These are phyloP conservation scores for Embidobia sp. DNA, from an alignment of 2,888 invertebrate species.

Conservation along the genomic window DNA sequence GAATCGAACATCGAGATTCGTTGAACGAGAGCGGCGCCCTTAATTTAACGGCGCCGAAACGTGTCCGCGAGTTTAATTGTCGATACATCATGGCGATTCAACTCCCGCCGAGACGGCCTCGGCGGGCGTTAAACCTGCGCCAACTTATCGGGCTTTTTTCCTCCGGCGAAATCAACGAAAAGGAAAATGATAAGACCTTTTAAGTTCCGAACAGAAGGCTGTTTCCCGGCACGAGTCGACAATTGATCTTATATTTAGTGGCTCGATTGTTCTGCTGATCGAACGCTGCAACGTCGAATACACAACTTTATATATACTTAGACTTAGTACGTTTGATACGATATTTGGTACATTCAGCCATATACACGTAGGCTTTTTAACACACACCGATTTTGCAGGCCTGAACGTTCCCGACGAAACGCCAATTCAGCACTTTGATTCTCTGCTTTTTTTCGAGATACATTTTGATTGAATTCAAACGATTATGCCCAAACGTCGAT, in stretches of 20 bases:
- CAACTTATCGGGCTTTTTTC: not conserved
- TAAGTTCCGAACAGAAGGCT: not conserved
- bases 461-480: too few relatives aligned
- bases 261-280: slow-evolving; percentile 15
- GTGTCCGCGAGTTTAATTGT: not conserved
- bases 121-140: slow-evolving; percentile 17
- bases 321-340: too few relatives aligned
- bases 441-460: too few relatives aligned
- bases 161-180: slow-evolving; percentile 1
- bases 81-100: not conserved
- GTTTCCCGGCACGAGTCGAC: slow-evolving; percentile 6
- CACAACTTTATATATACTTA: too few relatives aligned
- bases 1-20: slow-evolving; percentile 49
- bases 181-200: too few relatives aligned
- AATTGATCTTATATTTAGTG: slow-evolving; percentile 21
- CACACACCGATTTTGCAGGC: too few relatives aligned
- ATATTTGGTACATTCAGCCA: too few relatives aligned
- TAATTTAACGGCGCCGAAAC: slow-evolving; percentile 38
- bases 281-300: not conserved
- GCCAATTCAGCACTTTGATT: slow-evolving; percentile 29
- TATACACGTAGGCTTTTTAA: too few relatives aligned
- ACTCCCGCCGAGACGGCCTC: too few relatives aligned
- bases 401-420: slow-evolving; percentile 1
- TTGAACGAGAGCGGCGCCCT: slow-evolving; percentile 36
- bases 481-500: too few relatives aligned